phyloP scores from a whole-genome alignment of 2,113 vertebrate genomes.

The Dunckerocampus dactyliophorus region DNA sequence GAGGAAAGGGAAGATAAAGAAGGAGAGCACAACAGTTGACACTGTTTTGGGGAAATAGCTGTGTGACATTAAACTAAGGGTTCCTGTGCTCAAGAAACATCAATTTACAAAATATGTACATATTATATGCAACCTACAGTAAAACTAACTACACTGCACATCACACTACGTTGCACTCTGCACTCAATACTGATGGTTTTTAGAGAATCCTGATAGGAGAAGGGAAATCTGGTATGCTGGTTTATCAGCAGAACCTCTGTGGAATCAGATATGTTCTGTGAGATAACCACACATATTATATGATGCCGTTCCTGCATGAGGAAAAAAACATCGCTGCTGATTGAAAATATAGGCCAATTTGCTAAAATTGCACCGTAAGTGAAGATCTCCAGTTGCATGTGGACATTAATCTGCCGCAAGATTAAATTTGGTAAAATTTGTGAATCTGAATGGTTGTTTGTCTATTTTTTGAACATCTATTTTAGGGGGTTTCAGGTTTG shows the following conservation, averaged over 20 bases:
- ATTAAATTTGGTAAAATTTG: background rate
- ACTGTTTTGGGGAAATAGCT: conserved; percentile 25
- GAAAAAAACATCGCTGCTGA: conserved; percentile 25
- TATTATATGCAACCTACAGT: conserved; percentile 6
- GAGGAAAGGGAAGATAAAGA: conserved; percentile 24
- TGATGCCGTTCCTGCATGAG: conserved; percentile 2
- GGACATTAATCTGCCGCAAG: too few relatives aligned
- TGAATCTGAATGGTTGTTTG: background rate
- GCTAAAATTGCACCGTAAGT: conserved; percentile 38
- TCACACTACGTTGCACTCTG: background rate
- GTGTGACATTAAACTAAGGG: conserved; percentile 26
- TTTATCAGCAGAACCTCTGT: conserved; percentile 18
- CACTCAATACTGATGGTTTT: conserved; percentile 6
- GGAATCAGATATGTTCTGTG: conserved; percentile 12
- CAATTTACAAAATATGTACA: conserved; percentile 3
- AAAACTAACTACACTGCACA: background rate
- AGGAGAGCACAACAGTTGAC: conserved; percentile 31
- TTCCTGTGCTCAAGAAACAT: conserved; percentile 10
- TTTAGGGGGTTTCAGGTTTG: too few relatives aligned
- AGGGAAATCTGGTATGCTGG: background rate
- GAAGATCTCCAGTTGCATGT: background rate
- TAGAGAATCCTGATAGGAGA: conserved; percentile 7
- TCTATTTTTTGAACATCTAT: too few relatives aligned
- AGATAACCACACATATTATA: conserved; percentile 7
- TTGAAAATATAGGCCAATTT: conserved; percentile 47